Conservation (phyloP, 2,113 vertebrate genomes). For the Pedetes capensis region DNA sequence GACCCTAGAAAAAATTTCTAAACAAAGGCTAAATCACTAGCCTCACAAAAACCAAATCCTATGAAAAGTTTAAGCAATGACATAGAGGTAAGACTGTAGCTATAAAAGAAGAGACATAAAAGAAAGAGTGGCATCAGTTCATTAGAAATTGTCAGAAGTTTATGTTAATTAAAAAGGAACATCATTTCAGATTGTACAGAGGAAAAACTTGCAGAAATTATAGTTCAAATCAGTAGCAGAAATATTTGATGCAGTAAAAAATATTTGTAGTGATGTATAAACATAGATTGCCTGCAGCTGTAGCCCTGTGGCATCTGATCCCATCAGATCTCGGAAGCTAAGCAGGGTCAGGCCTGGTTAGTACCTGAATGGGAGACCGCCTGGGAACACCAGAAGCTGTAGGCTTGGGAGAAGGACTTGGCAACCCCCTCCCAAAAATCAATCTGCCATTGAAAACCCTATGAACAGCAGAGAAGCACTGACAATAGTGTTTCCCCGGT, state of each 20-base stretch:
- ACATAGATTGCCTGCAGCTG: too few species aligned
- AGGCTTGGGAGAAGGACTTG: too few species aligned
- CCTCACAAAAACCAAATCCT: background rate
- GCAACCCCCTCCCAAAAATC: too few species aligned
- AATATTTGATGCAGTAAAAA: background rate
- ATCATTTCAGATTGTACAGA: constrained; percentile 7
- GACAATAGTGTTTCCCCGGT: too few species aligned
- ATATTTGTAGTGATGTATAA: constrained; percentile 47
- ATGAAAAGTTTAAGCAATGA: constrained; percentile 26
- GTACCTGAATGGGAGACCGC: too few species aligned
- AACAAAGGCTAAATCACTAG: background rate
- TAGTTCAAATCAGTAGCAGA: constrained; percentile 46
- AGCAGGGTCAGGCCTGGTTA: too few species aligned
- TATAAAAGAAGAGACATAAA: background rate
- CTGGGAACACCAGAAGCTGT: too few species aligned
- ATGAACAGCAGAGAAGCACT: too few species aligned
- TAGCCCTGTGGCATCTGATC: too few species aligned
- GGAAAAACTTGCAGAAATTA: background rate
- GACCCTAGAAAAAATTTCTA: background rate
- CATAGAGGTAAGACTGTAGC: background rate
- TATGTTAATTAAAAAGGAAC: background rate
- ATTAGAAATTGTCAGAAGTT: constrained; percentile 37
- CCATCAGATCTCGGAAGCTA: too few species aligned
- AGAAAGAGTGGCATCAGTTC: background rate
- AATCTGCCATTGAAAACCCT: too few species aligned